phyloP scores from a whole-genome alignment of 2,113 vertebrate genomes.

The Columba janthina region DNA sequence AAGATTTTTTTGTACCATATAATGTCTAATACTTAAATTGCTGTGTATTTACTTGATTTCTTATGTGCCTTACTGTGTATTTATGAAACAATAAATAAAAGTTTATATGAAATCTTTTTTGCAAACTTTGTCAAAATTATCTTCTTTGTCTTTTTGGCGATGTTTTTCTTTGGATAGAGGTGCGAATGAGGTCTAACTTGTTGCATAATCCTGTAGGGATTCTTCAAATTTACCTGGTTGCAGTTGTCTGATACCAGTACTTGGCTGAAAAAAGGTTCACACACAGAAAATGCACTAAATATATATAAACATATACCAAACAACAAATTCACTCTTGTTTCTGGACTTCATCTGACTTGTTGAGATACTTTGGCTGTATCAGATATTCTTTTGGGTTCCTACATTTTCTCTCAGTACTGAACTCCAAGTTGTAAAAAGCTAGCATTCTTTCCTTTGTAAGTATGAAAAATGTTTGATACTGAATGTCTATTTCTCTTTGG shows the following conservation, averaged over 20 bases:
- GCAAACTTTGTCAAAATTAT: conserved; percentile 74
- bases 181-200: neutral
- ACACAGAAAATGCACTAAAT: neutral
- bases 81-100: conserved; percentile 79
- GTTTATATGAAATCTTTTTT: conserved; percentile 76
- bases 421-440: neutral
- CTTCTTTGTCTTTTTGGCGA: conserved; percentile 65
- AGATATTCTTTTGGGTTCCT: conserved; percentile 48
- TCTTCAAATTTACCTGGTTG: conserved; percentile 27
- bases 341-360: conserved; percentile 13
- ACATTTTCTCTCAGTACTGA: conserved; percentile 2
- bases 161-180: conserved; percentile 43
- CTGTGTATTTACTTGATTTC: conserved; percentile 83
- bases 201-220: neutral
- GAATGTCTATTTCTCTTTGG: neutral
- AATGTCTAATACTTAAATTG: conserved; percentile 81
- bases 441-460: conserved; percentile 47
- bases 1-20: conserved; percentile 82
- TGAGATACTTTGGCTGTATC: neutral
- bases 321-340: neutral
- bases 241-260: neutral
- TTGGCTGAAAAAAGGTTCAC: conserved; percentile 7
- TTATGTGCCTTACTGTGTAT: conserved; percentile 88
- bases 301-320: neutral
- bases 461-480: neutral